Evolutionary conservation across 1,140 invertebrate species (phyloP).

Genomic region (Melipona quadrifasciata): DNA sequence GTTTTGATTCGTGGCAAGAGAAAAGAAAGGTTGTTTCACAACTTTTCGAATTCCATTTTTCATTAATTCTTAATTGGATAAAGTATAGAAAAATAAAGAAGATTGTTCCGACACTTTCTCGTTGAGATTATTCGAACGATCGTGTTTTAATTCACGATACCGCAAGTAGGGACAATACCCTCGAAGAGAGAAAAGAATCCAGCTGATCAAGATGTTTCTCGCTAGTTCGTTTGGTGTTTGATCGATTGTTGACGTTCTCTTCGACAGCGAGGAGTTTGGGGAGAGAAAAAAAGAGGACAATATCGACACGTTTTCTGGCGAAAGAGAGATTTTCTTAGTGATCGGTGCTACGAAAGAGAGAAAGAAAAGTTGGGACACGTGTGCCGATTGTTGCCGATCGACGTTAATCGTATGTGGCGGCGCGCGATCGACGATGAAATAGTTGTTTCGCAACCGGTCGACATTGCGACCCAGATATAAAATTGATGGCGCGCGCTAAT

Average conservation of each 20-base stretch:
- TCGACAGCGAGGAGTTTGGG: neutral
- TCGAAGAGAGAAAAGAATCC: neutral
- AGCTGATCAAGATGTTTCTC: neutral
- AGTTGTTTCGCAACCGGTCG: slow-evolving; percentile 33
- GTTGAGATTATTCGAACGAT: neutral
- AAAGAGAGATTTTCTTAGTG: neutral
- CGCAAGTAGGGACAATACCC: neutral
- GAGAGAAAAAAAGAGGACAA: neutral
- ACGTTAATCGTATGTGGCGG: neutral
- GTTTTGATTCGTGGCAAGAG: too few species aligned
- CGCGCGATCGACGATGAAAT: slow-evolving; percentile 1
- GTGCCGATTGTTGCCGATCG: neutral
- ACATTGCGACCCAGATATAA: slow-evolving; percentile 39
- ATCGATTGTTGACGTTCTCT: neutral
- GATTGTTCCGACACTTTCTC: neutral
- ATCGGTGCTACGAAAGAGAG: neutral
- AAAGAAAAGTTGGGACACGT: neutral
- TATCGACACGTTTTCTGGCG: neutral
- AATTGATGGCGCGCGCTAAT: slow-evolving; percentile 59
- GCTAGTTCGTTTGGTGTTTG: neutral
- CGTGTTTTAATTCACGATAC: neutral
- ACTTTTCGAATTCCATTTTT: too few species aligned
- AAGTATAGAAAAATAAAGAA: too few species aligned
- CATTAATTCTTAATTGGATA: too few species aligned
- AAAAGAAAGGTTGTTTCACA: too few species aligned